Percentiles rank a stretch among this genome's conserved stretches.
These are phyloP conservation scores for Neoascia interrupta DNA, from an alignment of 2,888 invertebrate species.

Conservation along the genomic window DNA sequence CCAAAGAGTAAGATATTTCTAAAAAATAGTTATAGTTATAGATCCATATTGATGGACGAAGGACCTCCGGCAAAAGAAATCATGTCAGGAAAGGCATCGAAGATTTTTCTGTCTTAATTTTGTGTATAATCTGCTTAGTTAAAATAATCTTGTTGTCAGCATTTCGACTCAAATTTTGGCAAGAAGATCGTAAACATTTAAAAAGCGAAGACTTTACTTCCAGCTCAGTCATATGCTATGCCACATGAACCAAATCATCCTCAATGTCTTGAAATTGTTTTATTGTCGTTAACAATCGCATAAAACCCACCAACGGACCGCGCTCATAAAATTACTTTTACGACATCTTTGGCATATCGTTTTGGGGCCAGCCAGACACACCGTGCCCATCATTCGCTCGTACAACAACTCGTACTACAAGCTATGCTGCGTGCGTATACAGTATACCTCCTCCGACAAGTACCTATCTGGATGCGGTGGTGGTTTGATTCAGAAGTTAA, in stretches of 20 bases:
- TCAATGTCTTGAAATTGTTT: slow-evolving; percentile 21
- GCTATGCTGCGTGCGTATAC: neutral
- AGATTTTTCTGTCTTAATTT: too few species aligned
- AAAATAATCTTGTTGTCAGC: too few species aligned
- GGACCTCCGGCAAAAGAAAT: too few species aligned
- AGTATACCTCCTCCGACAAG: neutral
- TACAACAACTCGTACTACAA: neutral
- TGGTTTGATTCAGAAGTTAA: slow-evolving; percentile 50
- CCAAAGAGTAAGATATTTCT: too few species aligned
- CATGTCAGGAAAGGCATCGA: too few species aligned
- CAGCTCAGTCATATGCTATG: too few species aligned
- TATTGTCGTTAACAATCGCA: slow-evolving; percentile 35
- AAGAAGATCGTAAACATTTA: too few species aligned
- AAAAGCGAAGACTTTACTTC: too few species aligned
- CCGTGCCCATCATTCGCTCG: slow-evolving; percentile 1
- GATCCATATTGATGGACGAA: too few species aligned
- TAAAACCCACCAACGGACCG: slow-evolving; percentile 16
- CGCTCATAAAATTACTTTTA: slow-evolving; percentile 49
- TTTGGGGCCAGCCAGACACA: slow-evolving; percentile 26
- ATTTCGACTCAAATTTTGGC: too few species aligned
- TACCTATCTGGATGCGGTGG: slow-evolving; percentile 1
- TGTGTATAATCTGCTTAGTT: too few species aligned
- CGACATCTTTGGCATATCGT: slow-evolving; percentile 28
- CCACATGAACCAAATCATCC: slow-evolving; percentile 10
- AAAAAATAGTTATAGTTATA: too few species aligned